phyloP scores from a whole-genome alignment of 2,113 vertebrate genomes.

The Perognathus longimembris region DNA sequence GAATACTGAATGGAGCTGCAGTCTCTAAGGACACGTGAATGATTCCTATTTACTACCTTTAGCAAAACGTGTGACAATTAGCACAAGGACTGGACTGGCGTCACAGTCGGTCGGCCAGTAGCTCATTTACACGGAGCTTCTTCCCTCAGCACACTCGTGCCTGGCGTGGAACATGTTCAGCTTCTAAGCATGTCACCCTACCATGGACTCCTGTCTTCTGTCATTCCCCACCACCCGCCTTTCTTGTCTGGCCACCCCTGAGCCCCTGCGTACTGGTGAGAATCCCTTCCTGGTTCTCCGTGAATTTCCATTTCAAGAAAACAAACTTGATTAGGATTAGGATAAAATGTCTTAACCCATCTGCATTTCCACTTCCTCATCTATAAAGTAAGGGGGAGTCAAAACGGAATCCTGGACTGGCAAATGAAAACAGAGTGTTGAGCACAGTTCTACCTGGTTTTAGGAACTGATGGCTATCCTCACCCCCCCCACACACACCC shows the following conservation, averaged over 20 bases:
- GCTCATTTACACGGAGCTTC: slow-evolving; percentile 60
- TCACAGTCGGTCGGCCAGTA: slow-evolving; percentile 66
- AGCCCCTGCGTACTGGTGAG: not conserved
- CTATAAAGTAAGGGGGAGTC: not conserved
- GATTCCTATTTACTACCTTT: slow-evolving; percentile 87
- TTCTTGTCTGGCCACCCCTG: not conserved
- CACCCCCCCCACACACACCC: not conserved
- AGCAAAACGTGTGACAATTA: slow-evolving; percentile 86
- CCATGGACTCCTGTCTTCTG: not conserved
- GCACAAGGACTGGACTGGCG: slow-evolving; percentile 77
- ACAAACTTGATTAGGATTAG: not conserved
- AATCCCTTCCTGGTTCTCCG: not conserved
- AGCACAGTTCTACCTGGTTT: not conserved
- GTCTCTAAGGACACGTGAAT: slow-evolving; percentile 83
- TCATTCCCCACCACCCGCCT: not conserved
- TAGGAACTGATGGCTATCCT: not conserved
- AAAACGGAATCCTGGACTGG: not conserved
- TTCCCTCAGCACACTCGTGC: not conserved
- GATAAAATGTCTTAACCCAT: not conserved
- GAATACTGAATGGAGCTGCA: slow-evolving; percentile 83
- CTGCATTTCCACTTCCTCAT: not conserved
- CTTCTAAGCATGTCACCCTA: slow-evolving; percentile 58
- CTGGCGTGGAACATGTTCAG: slow-evolving; percentile 44
- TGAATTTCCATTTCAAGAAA: slow-evolving; percentile 25
- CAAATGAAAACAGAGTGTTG: not conserved